phyloP scores from a whole-genome alignment of 2,797 vertebrate species.

The Sphenopsis melanotis region DNA sequence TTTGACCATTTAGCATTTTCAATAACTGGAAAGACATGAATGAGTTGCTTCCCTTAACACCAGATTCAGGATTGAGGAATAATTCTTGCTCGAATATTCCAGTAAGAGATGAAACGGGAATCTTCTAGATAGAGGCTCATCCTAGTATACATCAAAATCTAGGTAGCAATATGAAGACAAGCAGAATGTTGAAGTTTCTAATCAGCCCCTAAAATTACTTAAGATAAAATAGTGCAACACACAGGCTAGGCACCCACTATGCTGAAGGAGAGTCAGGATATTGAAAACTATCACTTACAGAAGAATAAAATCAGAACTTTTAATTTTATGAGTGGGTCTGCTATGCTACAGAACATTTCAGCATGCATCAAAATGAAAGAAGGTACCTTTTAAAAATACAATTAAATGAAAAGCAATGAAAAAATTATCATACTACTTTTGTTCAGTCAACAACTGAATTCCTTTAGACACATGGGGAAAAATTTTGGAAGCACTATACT shows the following conservation, averaged over 20 bases:
- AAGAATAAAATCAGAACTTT: background rate
- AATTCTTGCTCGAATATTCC: background rate
- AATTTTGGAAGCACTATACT: background rate
- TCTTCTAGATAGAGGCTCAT: background rate
- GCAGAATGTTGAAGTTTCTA: background rate
- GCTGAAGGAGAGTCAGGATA: background rate
- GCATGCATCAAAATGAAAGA: background rate
- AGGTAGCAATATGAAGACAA: background rate
- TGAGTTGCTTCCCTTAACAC: background rate
- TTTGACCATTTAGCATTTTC: background rate
- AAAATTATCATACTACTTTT: background rate
- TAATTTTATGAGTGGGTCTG: background rate
- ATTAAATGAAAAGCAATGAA: background rate
- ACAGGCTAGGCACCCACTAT: background rate
- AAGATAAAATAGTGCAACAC: background rate
- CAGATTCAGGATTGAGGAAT: background rate
- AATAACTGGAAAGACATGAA: background rate
- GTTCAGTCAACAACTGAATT: background rate
- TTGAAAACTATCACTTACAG: background rate
- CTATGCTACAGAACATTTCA: background rate
- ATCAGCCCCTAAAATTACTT: background rate
- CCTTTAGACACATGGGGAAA: background rate
- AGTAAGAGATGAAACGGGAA: background rate
- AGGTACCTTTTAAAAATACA: background rate
- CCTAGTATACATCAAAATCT: background rate